These are phyloP conservation scores for Aphelenchoides besseyi DNA, from an alignment of 1,140 invertebrate species.

Conservation along the genomic window DNA sequence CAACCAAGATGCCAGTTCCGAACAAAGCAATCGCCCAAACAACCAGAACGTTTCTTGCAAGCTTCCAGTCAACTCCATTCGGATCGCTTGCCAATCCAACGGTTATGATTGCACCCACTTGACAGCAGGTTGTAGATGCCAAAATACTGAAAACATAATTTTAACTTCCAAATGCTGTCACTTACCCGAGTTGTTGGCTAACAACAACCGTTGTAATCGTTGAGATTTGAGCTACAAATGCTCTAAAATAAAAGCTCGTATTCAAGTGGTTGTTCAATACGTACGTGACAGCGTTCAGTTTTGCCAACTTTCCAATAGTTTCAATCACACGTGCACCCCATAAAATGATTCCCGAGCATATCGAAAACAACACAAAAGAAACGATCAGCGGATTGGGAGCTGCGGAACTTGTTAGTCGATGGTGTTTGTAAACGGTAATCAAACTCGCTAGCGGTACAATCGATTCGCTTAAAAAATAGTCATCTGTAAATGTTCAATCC, in stretches of 20 bases:
- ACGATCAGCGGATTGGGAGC: neutral
- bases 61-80: neutral
- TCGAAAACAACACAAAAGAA: neutral
- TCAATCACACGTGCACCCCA: neutral
- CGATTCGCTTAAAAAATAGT: too few relatives aligned
- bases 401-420: neutral
- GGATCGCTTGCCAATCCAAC: conserved; percentile 1
- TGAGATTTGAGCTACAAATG: neutral
- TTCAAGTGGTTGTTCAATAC: neutral
- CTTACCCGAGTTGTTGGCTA: neutral
- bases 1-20: neutral
- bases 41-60: neutral
- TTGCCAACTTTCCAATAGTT: neutral
- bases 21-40: neutral
- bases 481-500: too few relatives aligned
- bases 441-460: neutral
- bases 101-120: neutral
- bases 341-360: neutral
- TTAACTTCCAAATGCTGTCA: neutral
- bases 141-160: neutral
- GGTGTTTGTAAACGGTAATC: neutral
- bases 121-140: neutral
- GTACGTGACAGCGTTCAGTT: neutral
- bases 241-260: neutral
- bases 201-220: neutral